A percentile compares a stretch with the other conserved stretches of the same genome.
These are phyloP conservation scores for Anaspis maculata DNA, from an alignment of 2,888 invertebrate species.

Conservation along the genomic window DNA sequence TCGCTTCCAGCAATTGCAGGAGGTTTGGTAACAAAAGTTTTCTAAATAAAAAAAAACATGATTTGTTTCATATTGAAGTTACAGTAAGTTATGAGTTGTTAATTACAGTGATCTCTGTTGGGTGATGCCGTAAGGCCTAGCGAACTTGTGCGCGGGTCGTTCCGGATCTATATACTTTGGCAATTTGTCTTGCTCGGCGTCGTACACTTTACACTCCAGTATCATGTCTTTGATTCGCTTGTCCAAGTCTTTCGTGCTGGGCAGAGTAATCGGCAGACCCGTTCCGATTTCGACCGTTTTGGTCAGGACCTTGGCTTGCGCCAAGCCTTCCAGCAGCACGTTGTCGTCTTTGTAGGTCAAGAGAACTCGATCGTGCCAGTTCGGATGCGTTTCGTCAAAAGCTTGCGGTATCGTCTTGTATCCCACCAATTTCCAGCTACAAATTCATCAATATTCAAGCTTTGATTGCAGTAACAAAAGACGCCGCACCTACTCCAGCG, in stretches of 20 bases:
- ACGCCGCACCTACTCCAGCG: neutral
- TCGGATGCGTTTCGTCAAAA: slow-evolving; percentile 54
- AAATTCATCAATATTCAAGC: slow-evolving; percentile 14
- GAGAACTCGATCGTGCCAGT: slow-evolving; percentile 56
- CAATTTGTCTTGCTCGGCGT: slow-evolving; percentile 70
- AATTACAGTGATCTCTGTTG: slow-evolving; percentile 59
- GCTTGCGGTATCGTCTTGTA: slow-evolving; percentile 38
- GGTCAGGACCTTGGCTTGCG: slow-evolving; percentile 74
- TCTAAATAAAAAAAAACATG: slow-evolving; percentile 50
- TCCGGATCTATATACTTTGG: slow-evolving; percentile 62
- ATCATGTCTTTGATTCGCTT: slow-evolving; percentile 56
- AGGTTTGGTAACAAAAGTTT: slow-evolving; percentile 57
- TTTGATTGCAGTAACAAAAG: neutral
- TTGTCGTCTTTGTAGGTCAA: slow-evolving; percentile 52
- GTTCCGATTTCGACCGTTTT: slow-evolving; percentile 61
- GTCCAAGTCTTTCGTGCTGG: slow-evolving; percentile 48
- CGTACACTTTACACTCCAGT: slow-evolving; percentile 59
- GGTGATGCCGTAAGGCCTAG: slow-evolving; percentile 68
- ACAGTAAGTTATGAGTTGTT: too few species aligned
- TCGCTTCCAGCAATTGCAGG: slow-evolving; percentile 59
- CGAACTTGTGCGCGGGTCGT: slow-evolving; percentile 63
- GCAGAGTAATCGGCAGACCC: slow-evolving; percentile 51
- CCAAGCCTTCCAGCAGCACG: slow-evolving; percentile 62
- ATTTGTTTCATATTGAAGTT: too few species aligned
- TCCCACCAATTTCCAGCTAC: slow-evolving; percentile 40